These are phyloP conservation scores for Rhynchotus rufescens DNA, from an alignment of 2,797 vertebrate genomes.

Conservation along the genomic window DNA sequence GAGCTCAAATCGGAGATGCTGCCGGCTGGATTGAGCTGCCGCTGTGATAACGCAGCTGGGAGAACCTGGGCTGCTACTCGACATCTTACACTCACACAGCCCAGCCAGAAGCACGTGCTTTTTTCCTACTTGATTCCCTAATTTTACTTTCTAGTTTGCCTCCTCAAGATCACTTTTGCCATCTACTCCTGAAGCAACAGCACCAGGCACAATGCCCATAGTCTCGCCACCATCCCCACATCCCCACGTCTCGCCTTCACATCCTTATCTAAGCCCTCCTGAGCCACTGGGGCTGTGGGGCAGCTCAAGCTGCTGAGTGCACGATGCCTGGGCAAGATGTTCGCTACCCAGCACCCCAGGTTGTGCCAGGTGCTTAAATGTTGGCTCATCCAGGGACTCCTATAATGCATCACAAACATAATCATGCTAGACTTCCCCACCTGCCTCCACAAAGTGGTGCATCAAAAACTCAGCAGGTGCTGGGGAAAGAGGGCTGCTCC, in stretches of 20 bases:
- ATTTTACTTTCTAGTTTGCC: not conserved
- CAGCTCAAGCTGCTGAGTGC: too few relatives aligned
- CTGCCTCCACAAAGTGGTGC: rapidly evolving
- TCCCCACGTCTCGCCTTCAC: not conserved
- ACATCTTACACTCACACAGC: not conserved
- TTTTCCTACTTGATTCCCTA: rapidly evolving
- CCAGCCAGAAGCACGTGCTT: not conserved
- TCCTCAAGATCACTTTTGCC: not conserved
- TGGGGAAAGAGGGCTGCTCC: not conserved
- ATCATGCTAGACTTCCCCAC: not conserved
- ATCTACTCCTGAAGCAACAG: not conserved
- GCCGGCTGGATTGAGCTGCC: not conserved
- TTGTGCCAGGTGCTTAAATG: not conserved
- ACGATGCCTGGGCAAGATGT: rapidly evolving
- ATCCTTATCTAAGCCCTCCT: rapidly evolving
- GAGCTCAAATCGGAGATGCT: not conserved
- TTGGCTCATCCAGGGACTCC: not conserved
- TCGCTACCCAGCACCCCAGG: not conserved
- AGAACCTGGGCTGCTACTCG: not conserved
- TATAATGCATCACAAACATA: not conserved
- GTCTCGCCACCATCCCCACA: rapidly evolving
- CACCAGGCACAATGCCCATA: not conserved
- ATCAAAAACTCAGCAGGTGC: rapidly evolving
- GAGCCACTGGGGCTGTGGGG: too few relatives aligned
- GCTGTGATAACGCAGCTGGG: rapidly evolving